These are phyloP conservation scores for Lasius platythorax DNA, from an alignment of 2,888 invertebrate genomes.

Conservation along the genomic window DNA sequence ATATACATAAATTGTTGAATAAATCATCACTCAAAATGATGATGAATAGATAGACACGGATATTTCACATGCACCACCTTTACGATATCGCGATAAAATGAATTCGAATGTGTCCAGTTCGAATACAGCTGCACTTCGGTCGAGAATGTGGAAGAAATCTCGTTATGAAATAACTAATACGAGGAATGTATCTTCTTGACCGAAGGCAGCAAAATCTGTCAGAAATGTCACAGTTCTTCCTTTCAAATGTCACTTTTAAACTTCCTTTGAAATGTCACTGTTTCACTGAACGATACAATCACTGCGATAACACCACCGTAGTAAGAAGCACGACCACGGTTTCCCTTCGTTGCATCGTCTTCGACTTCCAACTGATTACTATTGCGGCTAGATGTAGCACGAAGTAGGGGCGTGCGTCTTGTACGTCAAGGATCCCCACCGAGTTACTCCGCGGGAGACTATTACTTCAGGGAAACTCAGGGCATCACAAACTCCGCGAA, in stretches of 20 bases:
- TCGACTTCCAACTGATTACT: constrained; percentile 80
- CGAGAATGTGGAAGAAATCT: constrained; percentile 53
- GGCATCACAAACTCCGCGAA: constrained; percentile 3
- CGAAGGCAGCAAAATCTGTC: constrained; percentile 79
- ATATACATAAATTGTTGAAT: not conserved
- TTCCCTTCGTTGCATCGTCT: constrained; percentile 57
- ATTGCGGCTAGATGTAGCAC: constrained; percentile 75
- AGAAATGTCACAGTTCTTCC: constrained; percentile 41
- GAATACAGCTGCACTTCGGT: constrained; percentile 80
- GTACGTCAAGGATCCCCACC: constrained; percentile 69
- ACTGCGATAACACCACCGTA: not conserved
- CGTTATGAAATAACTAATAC: not conserved
- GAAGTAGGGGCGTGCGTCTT: constrained; percentile 72
- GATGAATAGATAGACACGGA: not conserved
- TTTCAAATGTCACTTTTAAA: not conserved
- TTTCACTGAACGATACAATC: constrained; percentile 22
- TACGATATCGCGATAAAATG: constrained; percentile 59
- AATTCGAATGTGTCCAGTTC: constrained; percentile 78
- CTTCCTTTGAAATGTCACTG: not conserved
- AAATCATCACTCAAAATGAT: not conserved
- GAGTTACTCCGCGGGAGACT: constrained; percentile 49
- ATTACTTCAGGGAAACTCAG: constrained; percentile 31
- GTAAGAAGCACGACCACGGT: not conserved
- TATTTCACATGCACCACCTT: constrained; percentile 76
- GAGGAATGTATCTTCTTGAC: constrained; percentile 58